Conservation (phyloP, 2,888 invertebrate species). For the Drosophila diplacantha region DNA sequence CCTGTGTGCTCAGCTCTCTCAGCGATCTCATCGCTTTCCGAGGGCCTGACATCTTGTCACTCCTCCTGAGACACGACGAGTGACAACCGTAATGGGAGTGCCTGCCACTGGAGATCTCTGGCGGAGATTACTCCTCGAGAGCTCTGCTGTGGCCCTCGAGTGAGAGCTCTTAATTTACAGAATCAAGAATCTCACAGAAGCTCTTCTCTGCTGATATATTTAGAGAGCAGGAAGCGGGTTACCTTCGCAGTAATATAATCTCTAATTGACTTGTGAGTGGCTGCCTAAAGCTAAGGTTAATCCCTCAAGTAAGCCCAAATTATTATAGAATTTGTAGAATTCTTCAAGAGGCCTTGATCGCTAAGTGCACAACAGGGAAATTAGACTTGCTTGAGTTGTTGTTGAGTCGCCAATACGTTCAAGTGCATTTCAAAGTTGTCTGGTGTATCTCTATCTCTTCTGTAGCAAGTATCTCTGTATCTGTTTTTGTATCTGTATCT, state of each 20-base stretch:
- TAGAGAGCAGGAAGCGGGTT: background rate
- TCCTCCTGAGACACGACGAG: conserved; percentile 3
- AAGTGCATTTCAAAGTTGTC: conserved; percentile 68
- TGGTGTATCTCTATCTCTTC: conserved; percentile 12
- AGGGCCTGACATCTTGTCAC: conserved; percentile 35
- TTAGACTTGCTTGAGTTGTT: conserved; percentile 7
- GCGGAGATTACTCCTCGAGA: conserved; percentile 9
- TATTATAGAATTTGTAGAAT: background rate
- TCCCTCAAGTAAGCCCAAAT: background rate
- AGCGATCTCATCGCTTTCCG: conserved; percentile 3
- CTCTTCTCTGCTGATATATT: background rate
- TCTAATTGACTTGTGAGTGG: background rate
- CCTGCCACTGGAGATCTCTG: conserved; percentile 6
- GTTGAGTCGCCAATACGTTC: conserved; percentile 37
- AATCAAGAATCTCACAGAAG: background rate
- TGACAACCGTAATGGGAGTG: conserved; percentile 18
- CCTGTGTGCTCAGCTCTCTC: background rate
- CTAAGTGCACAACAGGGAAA: conserved; percentile 25
- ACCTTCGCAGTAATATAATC: background rate
- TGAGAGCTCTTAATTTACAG: conserved; percentile 1
- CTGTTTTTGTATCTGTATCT: conserved; percentile 32
- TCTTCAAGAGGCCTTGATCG: background rate
- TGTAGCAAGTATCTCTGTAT: conserved; percentile 17
- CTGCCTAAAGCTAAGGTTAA: background rate
- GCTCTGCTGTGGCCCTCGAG: conserved; percentile 8